These are phyloP conservation scores for Atta texana DNA, from an alignment of 1,140 invertebrate genomes.

Conservation along the genomic window DNA sequence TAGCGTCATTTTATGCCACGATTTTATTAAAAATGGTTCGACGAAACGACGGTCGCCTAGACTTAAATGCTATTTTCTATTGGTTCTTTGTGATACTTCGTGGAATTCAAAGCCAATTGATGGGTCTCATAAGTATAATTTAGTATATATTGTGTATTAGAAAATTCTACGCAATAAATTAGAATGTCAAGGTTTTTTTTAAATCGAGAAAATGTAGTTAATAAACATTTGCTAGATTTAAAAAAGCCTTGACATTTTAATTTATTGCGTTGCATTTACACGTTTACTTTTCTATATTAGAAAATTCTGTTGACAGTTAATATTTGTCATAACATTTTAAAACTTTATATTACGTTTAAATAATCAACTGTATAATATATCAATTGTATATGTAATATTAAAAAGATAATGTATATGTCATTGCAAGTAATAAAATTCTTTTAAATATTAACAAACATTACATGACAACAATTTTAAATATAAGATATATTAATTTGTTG, in stretches of 20 bases:
- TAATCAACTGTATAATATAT: background rate
- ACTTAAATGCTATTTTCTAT: constrained; percentile 11
- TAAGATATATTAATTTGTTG: background rate
- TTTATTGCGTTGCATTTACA: too few species aligned
- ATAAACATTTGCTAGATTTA: too few species aligned
- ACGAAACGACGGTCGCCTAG: constrained; percentile 41
- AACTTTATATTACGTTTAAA: background rate
- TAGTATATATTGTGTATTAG: background rate
- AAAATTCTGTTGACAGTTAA: background rate
- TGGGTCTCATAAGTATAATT: background rate
- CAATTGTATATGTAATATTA: background rate
- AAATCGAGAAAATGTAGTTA: too few species aligned
- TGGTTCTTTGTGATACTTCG: constrained; percentile 20
- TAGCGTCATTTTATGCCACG: constrained; percentile 15
- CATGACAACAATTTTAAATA: background rate
- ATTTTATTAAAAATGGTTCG: constrained; percentile 68
- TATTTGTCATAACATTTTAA: background rate
- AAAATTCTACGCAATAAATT: background rate
- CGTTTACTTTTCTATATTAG: background rate
- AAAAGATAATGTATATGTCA: background rate
- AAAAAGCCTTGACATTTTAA: too few species aligned
- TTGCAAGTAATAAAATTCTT: background rate
- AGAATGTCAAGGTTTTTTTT: too few species aligned
- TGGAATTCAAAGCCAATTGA: background rate
- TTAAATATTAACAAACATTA: background rate